Evolutionary conservation across 92 coral and sea anemone genomes (phyloP).

Genomic region (Zoanthus sociatus): DNA sequence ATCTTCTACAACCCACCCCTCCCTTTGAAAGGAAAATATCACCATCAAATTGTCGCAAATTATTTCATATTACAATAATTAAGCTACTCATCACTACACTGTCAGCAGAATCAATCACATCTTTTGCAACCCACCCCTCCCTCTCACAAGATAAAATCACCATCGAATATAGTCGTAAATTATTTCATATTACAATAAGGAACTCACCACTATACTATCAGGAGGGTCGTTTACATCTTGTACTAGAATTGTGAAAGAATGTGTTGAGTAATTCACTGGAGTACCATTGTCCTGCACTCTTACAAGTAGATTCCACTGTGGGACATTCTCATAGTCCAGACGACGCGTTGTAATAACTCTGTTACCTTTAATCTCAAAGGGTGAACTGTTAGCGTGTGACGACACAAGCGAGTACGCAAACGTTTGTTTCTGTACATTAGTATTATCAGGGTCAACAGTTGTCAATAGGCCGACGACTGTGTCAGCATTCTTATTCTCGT

Average conservation of each 20-base stretch:
- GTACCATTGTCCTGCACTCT: constrained; percentile 77
- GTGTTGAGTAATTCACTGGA: constrained; percentile 62
- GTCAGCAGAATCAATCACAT: too few species aligned
- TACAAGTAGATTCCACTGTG: constrained; percentile 77
- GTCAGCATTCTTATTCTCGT: constrained; percentile 69
- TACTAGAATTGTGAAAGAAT: constrained; percentile 73
- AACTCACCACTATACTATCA: constrained; percentile 70
- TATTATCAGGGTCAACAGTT: constrained; percentile 87
- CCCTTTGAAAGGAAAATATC: too few species aligned
- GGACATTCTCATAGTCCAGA: constrained; percentile 78
- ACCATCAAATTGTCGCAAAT: too few species aligned
- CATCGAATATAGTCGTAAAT: not conserved
- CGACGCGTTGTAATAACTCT: constrained; percentile 66
- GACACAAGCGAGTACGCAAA: constrained; percentile 62
- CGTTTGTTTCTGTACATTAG: constrained; percentile 61
- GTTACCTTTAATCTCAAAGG: constrained; percentile 70
- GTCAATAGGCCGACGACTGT: constrained; percentile 68
- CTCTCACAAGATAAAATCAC: not conserved
- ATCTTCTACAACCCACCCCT: too few species aligned
- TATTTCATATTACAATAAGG: not conserved
- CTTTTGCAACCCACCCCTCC: constrained; percentile 13
- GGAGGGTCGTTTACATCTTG: constrained; percentile 86
- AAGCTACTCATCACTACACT: too few species aligned
- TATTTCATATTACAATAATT: too few species aligned
- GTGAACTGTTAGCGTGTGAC: constrained; percentile 50